Evolutionary conservation across 2,888 invertebrate species (phyloP), one percentile per base, ranked within the genome.

Genomic region (Adelognathus sp.): DNA sequence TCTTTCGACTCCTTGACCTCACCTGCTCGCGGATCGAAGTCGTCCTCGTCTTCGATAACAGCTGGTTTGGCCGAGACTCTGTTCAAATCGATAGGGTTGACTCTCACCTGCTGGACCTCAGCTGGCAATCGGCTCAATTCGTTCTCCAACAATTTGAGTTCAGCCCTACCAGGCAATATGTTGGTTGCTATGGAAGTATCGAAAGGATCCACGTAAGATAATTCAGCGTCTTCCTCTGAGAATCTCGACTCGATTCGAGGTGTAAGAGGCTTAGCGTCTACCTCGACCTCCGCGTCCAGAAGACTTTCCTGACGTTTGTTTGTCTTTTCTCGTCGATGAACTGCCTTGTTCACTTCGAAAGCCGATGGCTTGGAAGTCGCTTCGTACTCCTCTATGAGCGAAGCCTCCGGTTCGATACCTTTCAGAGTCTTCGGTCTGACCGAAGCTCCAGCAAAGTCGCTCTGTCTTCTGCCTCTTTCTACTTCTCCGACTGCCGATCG

Each of bases 171-270:
- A 0, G 96, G 97, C 63, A 94, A 92, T 69, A 96, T 94, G 87
- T 96, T 95, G 73, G 93, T 93, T 0, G 96, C 96, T 85, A 96
- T 96, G 0, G 97, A 96, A 0, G 98, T 98, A 88, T 98, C 98
- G 89, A 98, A 98, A 0, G 97, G 97, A 92, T 97, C 97, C 6
- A 92, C 90, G 83, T 95, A 93, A 2, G 90, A 89, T 24, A 92
- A 92, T 74, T 92, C 92, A 61, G 91, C 87, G 27, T 91, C 88
- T 27, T 91, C 88, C 1, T 88, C 87, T 58, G 89, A 85, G 39
- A 88, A 87, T 46, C 88, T 93, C 72, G 90, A 84, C 18, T 94
- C 92, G 67, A 93, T 92, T 3, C 92, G 93, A 0, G 94, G 94
- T 0, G 96, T 96, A 54, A 96, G 88, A 61, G 96, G 95, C 90